Base-by-base conservation (phyloP, 2,888 invertebrate species). In the Dynastes grantii region DNA sequence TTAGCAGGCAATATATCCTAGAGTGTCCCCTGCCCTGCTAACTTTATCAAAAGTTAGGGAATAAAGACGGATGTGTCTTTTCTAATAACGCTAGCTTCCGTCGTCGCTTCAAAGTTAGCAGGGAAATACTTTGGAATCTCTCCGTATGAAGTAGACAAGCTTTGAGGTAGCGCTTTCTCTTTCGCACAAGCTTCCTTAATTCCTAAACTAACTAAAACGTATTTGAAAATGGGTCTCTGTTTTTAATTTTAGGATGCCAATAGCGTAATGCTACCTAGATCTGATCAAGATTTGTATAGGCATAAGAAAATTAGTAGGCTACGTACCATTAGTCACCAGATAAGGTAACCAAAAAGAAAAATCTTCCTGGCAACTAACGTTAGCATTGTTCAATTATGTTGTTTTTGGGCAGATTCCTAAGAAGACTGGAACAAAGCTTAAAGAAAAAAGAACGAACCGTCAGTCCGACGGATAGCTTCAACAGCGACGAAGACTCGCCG, bases 241-340 rank as follows among this genome's bases (percentile, higher is more conserved):
- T 77, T 77, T 40, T 75, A 77, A 67, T 85, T 86, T 77, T 84
- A 87, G 85, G 87, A 86, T 71, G 84, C 83, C 58, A 85, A 84
- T 82, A 83, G 92, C 40, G 91, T 92, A 85, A 92, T 92, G 88
- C 91, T 92, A 77, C 93, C 92, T 76, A 92, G 91, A 85, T 90
- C 91, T 82, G 88, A 91, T 76, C 91, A 91, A 85, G 92, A 92
- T 83, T 88, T 90, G 6, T 87, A 90, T 80, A 91, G 90, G 86
- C 87, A 89, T 65, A 89, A 90, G 83, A 94, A 94, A 90, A 90
- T 94, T 79, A 93, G 92, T 88, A 92, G 93, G 83, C 88, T 95
- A 84, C 90, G 93, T 84, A 93, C 94, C 37, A 94, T 95, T 84
- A 93, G 94, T 84, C 93, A 94, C 88, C 95, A 95, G 89, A 95